These are phyloP conservation scores for Ischnura elegans DNA, from an alignment of 2,888 invertebrate species.

Conservation along the genomic window DNA sequence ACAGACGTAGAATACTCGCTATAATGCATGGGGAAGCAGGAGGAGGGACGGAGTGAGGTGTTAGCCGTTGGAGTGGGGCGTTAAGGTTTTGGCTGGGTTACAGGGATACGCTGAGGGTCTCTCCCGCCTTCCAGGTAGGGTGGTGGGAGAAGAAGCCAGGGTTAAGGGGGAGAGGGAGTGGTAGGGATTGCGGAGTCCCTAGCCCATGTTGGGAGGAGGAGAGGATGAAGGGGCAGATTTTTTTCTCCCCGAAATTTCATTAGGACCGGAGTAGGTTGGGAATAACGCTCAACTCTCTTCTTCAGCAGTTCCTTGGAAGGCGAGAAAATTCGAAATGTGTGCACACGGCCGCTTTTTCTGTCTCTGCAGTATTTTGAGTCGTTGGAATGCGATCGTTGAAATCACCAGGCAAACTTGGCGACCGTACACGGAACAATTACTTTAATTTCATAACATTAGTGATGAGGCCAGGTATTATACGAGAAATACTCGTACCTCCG, in stretches of 20 bases:
- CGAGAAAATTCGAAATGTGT: background rate
- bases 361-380: too few relatives aligned
- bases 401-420: too few relatives aligned
- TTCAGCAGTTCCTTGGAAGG: background rate
- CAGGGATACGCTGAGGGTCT: background rate
- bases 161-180: background rate
- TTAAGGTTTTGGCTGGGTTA: background rate
- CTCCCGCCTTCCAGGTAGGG: background rate
- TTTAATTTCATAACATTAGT: too few relatives aligned
- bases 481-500: too few relatives aligned
- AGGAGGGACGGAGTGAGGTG: background rate
- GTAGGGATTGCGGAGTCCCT: background rate
- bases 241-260: constrained; percentile 6
- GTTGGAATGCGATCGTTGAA: too few relatives aligned
- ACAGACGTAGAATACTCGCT: constrained; percentile 63
- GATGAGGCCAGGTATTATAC: too few relatives aligned
- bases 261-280: background rate
- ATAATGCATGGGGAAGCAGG: constrained; percentile 60
- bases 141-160: background rate
- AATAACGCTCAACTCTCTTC: background rate
- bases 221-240: constrained; percentile 22
- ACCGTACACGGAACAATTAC: too few relatives aligned
- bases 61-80: too few relatives aligned
- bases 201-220: background rate
- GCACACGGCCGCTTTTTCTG: too few relatives aligned